These are phyloP conservation scores for Falco peregrinus DNA, from an alignment of 2,797 vertebrate species.

Conservation along the genomic window DNA sequence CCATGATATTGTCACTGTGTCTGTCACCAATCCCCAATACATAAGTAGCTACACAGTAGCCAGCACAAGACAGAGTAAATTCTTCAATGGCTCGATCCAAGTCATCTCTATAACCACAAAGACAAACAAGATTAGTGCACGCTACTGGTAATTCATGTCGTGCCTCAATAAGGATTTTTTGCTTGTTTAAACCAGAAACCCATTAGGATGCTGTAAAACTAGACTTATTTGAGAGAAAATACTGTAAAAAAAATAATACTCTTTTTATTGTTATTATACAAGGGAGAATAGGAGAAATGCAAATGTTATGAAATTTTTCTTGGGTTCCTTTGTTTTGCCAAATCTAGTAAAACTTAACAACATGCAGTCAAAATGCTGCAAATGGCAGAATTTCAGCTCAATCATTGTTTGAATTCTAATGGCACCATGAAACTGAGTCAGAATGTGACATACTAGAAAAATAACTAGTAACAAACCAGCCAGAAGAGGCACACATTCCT, in stretches of 20 bases:
- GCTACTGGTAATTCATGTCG: background rate
- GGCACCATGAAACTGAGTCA: background rate
- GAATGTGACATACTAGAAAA: background rate
- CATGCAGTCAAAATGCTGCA: background rate
- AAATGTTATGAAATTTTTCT: background rate
- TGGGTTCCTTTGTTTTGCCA: background rate
- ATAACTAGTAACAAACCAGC: background rate
- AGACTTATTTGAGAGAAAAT: background rate
- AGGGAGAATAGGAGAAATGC: background rate
- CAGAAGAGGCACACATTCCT: background rate
- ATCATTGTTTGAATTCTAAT: background rate
- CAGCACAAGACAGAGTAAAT: slow-evolving; percentile 97
- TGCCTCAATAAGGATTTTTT: background rate
- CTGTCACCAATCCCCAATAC: slow-evolving; percentile 98
- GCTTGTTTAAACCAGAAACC: background rate
- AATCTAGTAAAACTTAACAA: background rate
- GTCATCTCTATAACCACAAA: slow-evolving; percentile 82
- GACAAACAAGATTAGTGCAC: background rate
- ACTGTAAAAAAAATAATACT: background rate
- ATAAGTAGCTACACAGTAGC: slow-evolving; percentile 99
- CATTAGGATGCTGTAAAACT: background rate
- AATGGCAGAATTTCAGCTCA: background rate
- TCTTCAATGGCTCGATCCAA: slow-evolving; percentile 97
- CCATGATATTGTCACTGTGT: slow-evolving; percentile 99
- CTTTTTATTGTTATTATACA: too few relatives aligned